Conservation (phyloP, 2,888 invertebrate genomes). For the Trichopria drosophilae region DNA sequence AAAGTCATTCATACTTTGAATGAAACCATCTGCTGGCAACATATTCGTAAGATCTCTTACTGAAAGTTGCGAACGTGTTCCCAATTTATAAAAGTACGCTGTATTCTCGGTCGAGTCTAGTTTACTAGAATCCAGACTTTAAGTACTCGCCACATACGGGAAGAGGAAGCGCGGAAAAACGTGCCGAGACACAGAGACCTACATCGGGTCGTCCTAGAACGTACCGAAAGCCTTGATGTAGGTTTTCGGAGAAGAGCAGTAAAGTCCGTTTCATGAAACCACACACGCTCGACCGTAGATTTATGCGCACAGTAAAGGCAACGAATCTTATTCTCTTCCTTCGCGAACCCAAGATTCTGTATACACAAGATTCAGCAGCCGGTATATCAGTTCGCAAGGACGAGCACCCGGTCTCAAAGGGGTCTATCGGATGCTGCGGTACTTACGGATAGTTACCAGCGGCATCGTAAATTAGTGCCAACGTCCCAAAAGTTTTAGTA, state of each 20-base stretch:
- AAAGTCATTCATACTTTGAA: too few species aligned
- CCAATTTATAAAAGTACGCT: too few species aligned
- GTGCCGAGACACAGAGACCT: slow-evolving; percentile 29
- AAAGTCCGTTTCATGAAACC: slow-evolving; percentile 42
- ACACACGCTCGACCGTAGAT: slow-evolving; percentile 47
- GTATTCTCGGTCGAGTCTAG: too few species aligned
- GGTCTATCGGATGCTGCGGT: slow-evolving; percentile 38
- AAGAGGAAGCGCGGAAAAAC: slow-evolving; percentile 21
- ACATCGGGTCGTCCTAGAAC: too few species aligned
- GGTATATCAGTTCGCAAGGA: too few species aligned
- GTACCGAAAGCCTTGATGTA: slow-evolving; percentile 31
- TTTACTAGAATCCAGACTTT: too few species aligned
- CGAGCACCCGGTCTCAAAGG: slow-evolving; percentile 45
- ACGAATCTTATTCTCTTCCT: slow-evolving; percentile 23
- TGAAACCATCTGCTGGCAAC: too few species aligned
- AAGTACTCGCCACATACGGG: too few species aligned
- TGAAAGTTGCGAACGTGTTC: too few species aligned
- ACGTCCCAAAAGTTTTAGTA: slow-evolving; percentile 53
- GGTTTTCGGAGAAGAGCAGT: slow-evolving; percentile 52
- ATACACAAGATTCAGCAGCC: slow-evolving; percentile 21
- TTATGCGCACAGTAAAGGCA: slow-evolving; percentile 53
- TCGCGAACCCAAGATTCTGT: slow-evolving; percentile 29
- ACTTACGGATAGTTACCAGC: slow-evolving; percentile 55
- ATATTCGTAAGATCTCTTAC: too few species aligned
- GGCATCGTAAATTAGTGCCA: slow-evolving; percentile 56